Evolutionary conservation across 2,113 vertebrate genomes (phyloP).

Genomic region (Gobius niger): DNA sequence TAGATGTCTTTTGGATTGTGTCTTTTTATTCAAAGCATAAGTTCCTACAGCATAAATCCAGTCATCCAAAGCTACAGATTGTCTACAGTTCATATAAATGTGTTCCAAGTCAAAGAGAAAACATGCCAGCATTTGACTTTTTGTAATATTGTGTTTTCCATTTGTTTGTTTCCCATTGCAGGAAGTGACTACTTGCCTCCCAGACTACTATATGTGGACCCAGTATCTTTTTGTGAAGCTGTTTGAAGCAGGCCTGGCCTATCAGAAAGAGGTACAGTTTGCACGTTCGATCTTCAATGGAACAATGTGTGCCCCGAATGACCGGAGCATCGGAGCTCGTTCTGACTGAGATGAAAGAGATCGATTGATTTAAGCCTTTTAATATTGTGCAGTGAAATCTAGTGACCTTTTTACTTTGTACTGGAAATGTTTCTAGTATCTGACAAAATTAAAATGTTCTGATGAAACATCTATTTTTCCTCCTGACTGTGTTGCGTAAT

Average conservation of each 20-base stretch:
- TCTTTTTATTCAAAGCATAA: too few species aligned
- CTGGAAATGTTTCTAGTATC: too few species aligned
- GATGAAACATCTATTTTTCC: too few species aligned
- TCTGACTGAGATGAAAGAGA: constrained; percentile 20
- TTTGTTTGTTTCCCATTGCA: constrained; percentile 46
- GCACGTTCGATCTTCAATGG: constrained; percentile 16
- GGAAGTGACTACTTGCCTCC: constrained; percentile 92
- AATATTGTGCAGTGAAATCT: constrained; percentile 39
- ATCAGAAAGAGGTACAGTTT: constrained; percentile 91
- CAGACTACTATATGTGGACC: constrained; percentile 97
- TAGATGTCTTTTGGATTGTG: too few species aligned
- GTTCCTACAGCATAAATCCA: too few species aligned
- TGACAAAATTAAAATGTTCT: too few species aligned
- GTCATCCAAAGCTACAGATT: too few species aligned
- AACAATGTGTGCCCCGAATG: constrained; percentile 20
- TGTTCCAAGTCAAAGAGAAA: too few species aligned
- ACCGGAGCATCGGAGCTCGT: constrained; percentile 22
- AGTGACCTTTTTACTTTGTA: constrained; percentile 30
- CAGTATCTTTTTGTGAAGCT: constrained; percentile 94
- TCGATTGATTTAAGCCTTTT: constrained; percentile 23
- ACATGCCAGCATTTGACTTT: too few species aligned
- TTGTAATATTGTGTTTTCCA: too few species aligned
- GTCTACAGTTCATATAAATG: too few species aligned
- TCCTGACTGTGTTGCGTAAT: too few species aligned
- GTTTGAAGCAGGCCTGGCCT: constrained; percentile 88